Evolutionary conservation across 1,140 invertebrate species (phyloP).

Genomic region (fruit fly (Drosophila melanogaster)): DNA sequence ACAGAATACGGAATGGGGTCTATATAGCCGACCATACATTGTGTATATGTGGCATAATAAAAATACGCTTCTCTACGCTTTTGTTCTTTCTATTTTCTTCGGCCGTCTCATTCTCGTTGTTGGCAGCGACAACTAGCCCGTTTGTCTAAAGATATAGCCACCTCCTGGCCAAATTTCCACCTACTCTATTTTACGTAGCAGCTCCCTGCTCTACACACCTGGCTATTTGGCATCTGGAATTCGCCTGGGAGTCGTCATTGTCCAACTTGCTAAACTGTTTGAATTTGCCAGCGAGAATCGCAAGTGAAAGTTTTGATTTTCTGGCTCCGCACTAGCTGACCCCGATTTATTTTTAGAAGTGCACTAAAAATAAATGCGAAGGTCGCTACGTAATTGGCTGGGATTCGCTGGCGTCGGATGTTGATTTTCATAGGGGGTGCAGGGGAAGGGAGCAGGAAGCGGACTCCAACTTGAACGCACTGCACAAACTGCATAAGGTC

Average conservation of each 20-base stretch:
- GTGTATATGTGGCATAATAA: slow-evolving; percentile 61
- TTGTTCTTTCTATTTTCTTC: slow-evolving; percentile 4
- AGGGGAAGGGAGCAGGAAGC: slow-evolving; percentile 1
- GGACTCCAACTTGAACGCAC: slow-evolving; percentile 23
- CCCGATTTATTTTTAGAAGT: slow-evolving; percentile 78
- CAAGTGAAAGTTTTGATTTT: slow-evolving; percentile 2
- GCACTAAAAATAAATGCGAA: slow-evolving; percentile 81
- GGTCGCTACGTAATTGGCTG: slow-evolving; percentile 66
- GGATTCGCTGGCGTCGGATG: not conserved
- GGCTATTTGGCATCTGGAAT: slow-evolving; percentile 3
- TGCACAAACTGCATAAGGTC: slow-evolving; percentile 60
- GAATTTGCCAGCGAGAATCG: not conserved
- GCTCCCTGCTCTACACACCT: not conserved
- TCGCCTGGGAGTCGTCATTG: not conserved
- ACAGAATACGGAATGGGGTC: not conserved
- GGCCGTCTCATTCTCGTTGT: not conserved
- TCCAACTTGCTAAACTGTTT: not conserved
- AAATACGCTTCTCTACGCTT: slow-evolving; percentile 38
- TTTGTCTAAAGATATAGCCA: slow-evolving; percentile 12
- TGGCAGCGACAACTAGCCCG: slow-evolving; percentile 11
- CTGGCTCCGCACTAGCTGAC: slow-evolving; percentile 52
- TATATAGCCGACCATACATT: slow-evolving; percentile 26
- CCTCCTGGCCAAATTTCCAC: slow-evolving; percentile 7
- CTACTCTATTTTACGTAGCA: not conserved
- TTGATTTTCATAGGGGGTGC: not conserved